Conservation (phyloP, 2,797 vertebrate species). For the Bradypodion pumilum region DNA sequence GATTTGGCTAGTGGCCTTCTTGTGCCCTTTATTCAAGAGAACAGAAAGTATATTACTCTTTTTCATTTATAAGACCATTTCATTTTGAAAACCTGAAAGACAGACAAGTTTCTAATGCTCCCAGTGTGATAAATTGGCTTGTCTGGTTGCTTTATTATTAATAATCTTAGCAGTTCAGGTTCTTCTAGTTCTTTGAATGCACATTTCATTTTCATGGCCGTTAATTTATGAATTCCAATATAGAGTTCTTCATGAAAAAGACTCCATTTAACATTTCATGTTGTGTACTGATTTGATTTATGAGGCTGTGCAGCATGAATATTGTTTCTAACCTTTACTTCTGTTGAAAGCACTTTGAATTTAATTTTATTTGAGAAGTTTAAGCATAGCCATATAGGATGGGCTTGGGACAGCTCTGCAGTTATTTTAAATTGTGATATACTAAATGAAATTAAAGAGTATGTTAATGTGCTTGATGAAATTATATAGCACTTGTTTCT, state of each 20-base stretch:
- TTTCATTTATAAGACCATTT: slow-evolving; percentile 4
- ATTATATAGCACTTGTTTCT: not conserved
- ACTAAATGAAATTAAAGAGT: not conserved
- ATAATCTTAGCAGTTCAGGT: slow-evolving; percentile 32
- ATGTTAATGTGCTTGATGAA: not conserved
- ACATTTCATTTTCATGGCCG: slow-evolving; percentile 12
- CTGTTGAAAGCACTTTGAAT: slow-evolving; percentile 24
- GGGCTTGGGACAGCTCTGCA: slow-evolving; percentile 15
- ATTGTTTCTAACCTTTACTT: slow-evolving; percentile 35
- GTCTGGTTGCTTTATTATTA: slow-evolving; percentile 10
- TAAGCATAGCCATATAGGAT: slow-evolving; percentile 21
- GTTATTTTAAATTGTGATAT: slow-evolving; percentile 2
- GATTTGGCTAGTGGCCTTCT: not conserved
- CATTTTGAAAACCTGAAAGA: slow-evolving; percentile 19
- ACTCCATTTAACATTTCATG: slow-evolving; percentile 19
- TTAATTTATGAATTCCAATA: slow-evolving; percentile 26
- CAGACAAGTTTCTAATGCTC: slow-evolving; percentile 21
- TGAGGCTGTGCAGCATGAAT: not conserved
- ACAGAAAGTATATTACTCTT: slow-evolving; percentile 10
- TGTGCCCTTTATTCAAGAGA: slow-evolving; percentile 4
- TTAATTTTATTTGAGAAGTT: slow-evolving; percentile 9
- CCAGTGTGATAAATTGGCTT: slow-evolving; percentile 8
- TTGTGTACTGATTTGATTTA: slow-evolving; percentile 17
- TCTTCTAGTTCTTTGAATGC: slow-evolving; percentile 24
- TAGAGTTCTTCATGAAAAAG: slow-evolving; percentile 4